A percentile compares a stretch with the other conserved stretches of the same genome.
Evolutionary conservation across 37 sponge, comb jelly and placozoan genomes (phyloP).

Genomic region (Agelas oroides): DNA sequence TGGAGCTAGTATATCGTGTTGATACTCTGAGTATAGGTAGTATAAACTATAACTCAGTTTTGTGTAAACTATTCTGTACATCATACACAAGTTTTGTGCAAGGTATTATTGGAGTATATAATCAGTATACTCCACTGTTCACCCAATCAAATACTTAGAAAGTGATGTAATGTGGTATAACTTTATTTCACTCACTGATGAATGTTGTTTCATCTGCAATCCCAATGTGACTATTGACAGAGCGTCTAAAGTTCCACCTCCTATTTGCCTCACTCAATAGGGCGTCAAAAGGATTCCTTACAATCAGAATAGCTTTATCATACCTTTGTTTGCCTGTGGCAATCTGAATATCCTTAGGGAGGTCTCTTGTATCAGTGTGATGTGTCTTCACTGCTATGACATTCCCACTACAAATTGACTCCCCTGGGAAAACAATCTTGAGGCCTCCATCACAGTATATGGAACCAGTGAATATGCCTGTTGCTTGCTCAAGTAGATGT

Average conservation of each 20-base stretch:
- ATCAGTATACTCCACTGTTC: too few species aligned
- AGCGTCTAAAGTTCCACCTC: conserved; percentile 46
- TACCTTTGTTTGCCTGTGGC: conserved; percentile 20
- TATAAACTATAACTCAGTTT: too few species aligned
- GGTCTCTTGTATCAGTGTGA: conserved; percentile 12
- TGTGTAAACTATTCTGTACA: too few species aligned
- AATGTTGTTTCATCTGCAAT: conserved; percentile 54
- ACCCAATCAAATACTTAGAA: too few species aligned
- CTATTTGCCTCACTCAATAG: conserved; percentile 77
- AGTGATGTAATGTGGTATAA: too few species aligned
- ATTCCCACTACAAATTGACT: conserved; percentile 59
- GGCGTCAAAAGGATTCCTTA: conserved; percentile 69
- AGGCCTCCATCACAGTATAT: conserved; percentile 76
- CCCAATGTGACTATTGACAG: conserved; percentile 49
- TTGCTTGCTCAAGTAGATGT: conserved; percentile 74
- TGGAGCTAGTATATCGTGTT: too few species aligned
- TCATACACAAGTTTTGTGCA: too few species aligned
- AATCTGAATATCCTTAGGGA: conserved; percentile 40
- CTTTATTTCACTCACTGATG: conserved; percentile 55
- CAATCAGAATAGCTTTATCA: conserved; percentile 68
- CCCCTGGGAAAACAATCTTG: conserved; percentile 60
- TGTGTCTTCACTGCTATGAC: conserved; percentile 80
- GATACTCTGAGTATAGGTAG: too few species aligned
- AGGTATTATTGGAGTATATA: too few species aligned
- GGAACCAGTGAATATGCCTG: conserved; percentile 81